A percentile compares a stretch with the other conserved stretches of the same genome.
phyloP scores from a whole-genome alignment of 2,888 invertebrate genomes.

The Platycnemis pennipes region DNA sequence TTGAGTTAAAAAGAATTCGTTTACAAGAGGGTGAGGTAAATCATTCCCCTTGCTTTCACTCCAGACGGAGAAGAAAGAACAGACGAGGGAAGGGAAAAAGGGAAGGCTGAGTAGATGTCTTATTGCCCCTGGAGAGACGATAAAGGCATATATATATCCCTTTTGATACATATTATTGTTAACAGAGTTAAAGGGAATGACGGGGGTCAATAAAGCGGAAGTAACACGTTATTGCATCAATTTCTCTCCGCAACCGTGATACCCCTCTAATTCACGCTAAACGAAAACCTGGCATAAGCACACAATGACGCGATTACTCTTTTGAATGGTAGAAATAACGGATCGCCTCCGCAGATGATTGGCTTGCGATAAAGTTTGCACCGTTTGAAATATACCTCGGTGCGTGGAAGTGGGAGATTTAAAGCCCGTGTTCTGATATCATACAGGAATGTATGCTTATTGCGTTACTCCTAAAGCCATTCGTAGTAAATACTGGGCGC shows the following conservation, averaged over 20 bases:
- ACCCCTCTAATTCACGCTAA: neutral
- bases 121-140: neutral
- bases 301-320: neutral
- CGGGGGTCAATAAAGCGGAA: neutral
- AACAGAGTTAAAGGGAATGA: neutral
- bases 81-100: neutral
- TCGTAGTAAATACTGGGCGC: too few species aligned
- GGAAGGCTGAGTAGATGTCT: neutral
- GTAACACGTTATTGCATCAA: neutral
- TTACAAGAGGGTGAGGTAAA: neutral
- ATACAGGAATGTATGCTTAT: too few species aligned
- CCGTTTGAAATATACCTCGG: neutral
- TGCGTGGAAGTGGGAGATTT: neutral
- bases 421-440: neutral
- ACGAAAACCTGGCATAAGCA: slow-evolving; percentile 8
- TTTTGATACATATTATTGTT: neutral
- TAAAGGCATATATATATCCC: neutral
- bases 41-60: neutral
- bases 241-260: slow-evolving; percentile 16
- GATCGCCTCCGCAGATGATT: neutral
- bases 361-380: neutral
- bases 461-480: too few species aligned
- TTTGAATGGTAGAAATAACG: neutral
- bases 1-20: neutral
- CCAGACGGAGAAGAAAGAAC: neutral